Evolutionary conservation across 2,888 invertebrate genomes (phyloP), one percentile per base, ranked within the genome.

Genomic region (Poecilobothrus nobilitatus): DNA sequence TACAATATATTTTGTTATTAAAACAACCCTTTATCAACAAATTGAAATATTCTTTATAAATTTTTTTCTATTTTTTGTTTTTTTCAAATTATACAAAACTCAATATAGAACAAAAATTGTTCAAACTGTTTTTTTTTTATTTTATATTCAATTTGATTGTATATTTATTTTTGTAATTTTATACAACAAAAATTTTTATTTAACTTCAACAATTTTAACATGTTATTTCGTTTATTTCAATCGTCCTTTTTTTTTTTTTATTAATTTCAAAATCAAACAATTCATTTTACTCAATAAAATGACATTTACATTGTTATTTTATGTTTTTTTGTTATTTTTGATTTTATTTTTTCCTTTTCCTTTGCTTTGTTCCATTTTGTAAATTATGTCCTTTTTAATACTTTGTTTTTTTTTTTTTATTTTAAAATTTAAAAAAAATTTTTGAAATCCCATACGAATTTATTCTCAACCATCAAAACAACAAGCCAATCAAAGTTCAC

Each of bases 401-500:
- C 5, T 10, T 10, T 12, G 12, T 10, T 1, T 37, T 37, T 37
- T 37, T 37, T 37, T 37, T 37, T 37, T 37, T 4, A 10, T 37
- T 27, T 27, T 27, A 10, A 37, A 37, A 37, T 37, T 37, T 8
- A n/a, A n/a, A n/a, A n/a, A n/a, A n/a, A n/a, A n/a, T n/a, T n/a
- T n/a, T n/a, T n/a, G 4, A 37, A 10, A 37, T 12, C 37, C 12
- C 37, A 37, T 37, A 37, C 8, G 37, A 12, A 37, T 37, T 37
- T 37, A 37, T 37, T 37, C 9, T 8, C 37, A 37, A 37, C 37
- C 37, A 53, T 53, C 18, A 53, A 53, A 53, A 53, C 53, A 53
- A 53, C 53, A 53, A 53, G 53, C 53, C 53, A 53, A 53, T 53
- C 53, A 53, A 53, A 53, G 53, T 53, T 53, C 53, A 53, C 53